Conservation (phyloP, 2,797 vertebrate genomes). For the Clarias pachynema region DNA sequence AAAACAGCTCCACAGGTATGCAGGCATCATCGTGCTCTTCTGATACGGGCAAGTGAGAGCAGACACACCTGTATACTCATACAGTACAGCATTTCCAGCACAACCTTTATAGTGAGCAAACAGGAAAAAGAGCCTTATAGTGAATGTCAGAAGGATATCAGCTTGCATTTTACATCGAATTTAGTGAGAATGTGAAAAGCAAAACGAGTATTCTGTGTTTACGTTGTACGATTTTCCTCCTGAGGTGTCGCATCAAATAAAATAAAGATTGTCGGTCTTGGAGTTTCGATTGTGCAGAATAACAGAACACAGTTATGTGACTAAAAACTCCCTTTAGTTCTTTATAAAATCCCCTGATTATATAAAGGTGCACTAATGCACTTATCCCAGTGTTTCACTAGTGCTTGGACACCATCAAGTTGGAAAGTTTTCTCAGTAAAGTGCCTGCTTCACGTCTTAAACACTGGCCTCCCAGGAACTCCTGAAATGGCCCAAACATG, state of each 20-base stretch:
- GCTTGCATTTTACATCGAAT: background rate
- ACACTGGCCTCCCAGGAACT: too few species aligned
- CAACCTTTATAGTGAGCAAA: background rate
- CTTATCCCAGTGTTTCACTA: too few species aligned
- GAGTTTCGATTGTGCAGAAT: background rate
- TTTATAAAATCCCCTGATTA: too few species aligned
- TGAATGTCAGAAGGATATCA: background rate
- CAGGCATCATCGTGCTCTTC: constrained; percentile 17
- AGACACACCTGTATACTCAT: constrained; percentile 14
- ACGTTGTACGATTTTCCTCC: background rate
- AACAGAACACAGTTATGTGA: too few species aligned
- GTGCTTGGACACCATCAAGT: too few species aligned
- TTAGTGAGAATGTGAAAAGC: background rate
- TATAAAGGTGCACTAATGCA: too few species aligned
- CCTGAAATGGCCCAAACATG: too few species aligned
- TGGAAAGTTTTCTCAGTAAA: too few species aligned
- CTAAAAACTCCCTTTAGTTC: too few species aligned
- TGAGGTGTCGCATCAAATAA: background rate
- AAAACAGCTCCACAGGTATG: background rate
- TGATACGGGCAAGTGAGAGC: constrained; percentile 1
- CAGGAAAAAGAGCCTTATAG: background rate
- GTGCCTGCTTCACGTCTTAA: too few species aligned
- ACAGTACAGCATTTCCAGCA: constrained; percentile 10
- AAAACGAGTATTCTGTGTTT: background rate
- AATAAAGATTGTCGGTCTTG: background rate